Percentiles rank a stretch among this genome's conserved stretches.
Evolutionary conservation across 2,797 vertebrate species (phyloP).

Genomic region (Protosalanx chinensis): DNA sequence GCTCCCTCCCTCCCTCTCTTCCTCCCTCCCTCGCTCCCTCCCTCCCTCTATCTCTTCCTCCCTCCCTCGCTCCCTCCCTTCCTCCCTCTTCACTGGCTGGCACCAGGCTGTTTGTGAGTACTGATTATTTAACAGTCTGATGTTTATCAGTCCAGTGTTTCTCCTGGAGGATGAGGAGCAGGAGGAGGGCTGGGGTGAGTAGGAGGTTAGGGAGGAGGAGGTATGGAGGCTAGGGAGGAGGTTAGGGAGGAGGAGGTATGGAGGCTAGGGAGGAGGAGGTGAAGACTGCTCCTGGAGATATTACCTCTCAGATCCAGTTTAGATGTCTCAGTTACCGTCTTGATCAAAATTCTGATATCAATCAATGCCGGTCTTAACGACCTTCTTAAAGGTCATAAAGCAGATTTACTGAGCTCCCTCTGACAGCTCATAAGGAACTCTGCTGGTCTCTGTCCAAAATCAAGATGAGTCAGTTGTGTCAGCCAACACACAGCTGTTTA

Average conservation of each 20-base stretch:
- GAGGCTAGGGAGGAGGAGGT: not conserved
- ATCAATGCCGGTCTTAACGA: not conserved
- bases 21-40: no score
- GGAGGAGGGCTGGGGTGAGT: not conserved
- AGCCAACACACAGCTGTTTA: not conserved
- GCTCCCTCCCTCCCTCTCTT: not conserved
- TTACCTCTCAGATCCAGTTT: constrained; percentile 10
- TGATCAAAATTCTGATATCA: not conserved
- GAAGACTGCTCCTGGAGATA: not conserved
- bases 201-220: not conserved
- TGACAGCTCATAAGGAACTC: not conserved
- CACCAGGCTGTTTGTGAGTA: constrained; percentile 6
- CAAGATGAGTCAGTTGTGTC: not conserved
- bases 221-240: not conserved
- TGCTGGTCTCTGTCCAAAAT: not conserved
- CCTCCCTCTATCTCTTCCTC: no score
- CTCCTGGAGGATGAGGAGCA: no score
- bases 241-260: not conserved
- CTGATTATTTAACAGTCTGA: constrained; percentile 11
- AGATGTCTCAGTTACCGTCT: constrained; percentile 11
- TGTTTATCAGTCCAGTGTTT: no score
- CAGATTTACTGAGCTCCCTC: constrained; percentile 9
- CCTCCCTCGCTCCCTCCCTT: no score
- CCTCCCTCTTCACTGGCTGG: not conserved
- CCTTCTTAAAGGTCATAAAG: constrained; percentile 22